phyloP scores from a whole-genome alignment of 2,113 vertebrate species.

The Myrmecobius fasciatus region DNA sequence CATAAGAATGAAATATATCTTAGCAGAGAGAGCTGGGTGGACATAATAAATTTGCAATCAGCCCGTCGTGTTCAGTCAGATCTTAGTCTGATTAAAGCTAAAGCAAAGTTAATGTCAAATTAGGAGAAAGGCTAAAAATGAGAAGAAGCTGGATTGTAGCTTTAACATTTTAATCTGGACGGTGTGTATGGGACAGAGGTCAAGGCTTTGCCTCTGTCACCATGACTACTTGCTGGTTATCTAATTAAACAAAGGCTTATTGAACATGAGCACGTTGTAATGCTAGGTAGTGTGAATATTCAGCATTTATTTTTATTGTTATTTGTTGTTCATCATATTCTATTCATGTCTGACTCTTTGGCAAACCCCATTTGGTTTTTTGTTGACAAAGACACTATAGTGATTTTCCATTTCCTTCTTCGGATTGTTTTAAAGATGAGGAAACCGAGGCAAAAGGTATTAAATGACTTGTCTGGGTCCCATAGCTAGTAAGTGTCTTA shows the following conservation, averaged over 20 bases:
- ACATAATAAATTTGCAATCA: background rate
- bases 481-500: background rate
- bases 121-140: background rate
- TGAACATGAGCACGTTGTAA: background rate
- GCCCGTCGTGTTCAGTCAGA: background rate
- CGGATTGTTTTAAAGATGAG: background rate
- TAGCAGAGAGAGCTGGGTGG: background rate
- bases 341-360: background rate
- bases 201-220: background rate
- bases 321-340: background rate
- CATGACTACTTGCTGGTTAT: no score
- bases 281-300: background rate
- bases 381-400: background rate
- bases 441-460: background rate
- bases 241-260: background rate
- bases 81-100: background rate
- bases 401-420: background rate
- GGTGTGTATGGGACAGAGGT: background rate
- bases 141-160: background rate
- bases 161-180: background rate
- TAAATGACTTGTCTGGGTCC: background rate
- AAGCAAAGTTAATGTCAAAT: background rate
- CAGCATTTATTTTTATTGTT: background rate
- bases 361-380: background rate
- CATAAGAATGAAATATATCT: background rate